phyloP scores from a whole-genome alignment of 64 coral and sea anemone genomes.

The Pocillopora verrucosa region DNA sequence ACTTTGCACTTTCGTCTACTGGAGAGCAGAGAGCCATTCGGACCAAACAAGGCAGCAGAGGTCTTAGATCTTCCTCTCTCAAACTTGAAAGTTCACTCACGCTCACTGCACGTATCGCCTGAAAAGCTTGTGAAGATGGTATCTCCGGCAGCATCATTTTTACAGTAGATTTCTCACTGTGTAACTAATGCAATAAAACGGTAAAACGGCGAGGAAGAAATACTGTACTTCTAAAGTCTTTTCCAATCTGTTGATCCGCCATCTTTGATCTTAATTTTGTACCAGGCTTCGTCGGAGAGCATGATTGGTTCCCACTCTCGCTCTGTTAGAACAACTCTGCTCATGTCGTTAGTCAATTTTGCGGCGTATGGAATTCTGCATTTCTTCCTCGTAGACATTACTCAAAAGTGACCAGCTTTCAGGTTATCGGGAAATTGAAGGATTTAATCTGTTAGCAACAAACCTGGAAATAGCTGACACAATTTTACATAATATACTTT shows the following conservation, averaged over 20 bases:
- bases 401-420: too few relatives aligned
- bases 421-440: too few relatives aligned
- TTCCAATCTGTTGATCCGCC: not conserved
- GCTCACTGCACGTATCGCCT: slow-evolving; percentile 79
- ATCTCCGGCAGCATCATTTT: slow-evolving; percentile 61
- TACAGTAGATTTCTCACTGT: not conserved
- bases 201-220: not conserved
- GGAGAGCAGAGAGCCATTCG: slow-evolving; percentile 95
- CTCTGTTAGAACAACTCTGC: too few relatives aligned
- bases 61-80: slow-evolving; percentile 59
- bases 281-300: not conserved
- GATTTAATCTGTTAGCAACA: too few relatives aligned
- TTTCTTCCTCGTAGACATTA: too few relatives aligned
- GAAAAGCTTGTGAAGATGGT: slow-evolving; percentile 76
- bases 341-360: too few relatives aligned
- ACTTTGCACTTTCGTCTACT: slow-evolving; percentile 82
- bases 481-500: too few relatives aligned
- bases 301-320: not conserved
- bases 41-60: slow-evolving; percentile 90
- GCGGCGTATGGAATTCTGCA: too few relatives aligned
- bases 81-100: slow-evolving; percentile 63
- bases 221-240: too few relatives aligned
- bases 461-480: too few relatives aligned
- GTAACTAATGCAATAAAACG: not conserved
- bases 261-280: not conserved